These are phyloP conservation scores for Morpho achilles DNA, from an alignment of 2,888 invertebrate genomes.

Conservation along the genomic window DNA sequence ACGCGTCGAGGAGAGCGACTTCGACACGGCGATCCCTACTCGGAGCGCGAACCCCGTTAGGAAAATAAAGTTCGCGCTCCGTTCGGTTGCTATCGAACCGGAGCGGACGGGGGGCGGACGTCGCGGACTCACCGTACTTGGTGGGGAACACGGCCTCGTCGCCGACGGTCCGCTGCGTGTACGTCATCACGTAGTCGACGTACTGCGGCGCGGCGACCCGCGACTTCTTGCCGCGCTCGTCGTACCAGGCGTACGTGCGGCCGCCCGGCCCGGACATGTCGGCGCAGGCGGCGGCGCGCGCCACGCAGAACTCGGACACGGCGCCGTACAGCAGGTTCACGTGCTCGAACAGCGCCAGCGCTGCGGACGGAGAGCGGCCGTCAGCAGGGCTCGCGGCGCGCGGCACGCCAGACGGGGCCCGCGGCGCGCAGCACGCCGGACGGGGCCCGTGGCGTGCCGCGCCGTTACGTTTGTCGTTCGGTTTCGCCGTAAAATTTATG, in stretches of 20 bases:
- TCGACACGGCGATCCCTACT: too few relatives aligned
- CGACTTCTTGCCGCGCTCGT: conserved; percentile 98
- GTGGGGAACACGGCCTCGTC: conserved; percentile 99
- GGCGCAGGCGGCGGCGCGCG: conserved; percentile 93
- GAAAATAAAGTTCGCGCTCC: too few relatives aligned
- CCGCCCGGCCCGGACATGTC: conserved; percentile 98
- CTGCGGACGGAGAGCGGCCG: conserved; percentile 56
- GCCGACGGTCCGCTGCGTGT: conserved; percentile 97
- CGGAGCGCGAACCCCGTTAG: too few relatives aligned
- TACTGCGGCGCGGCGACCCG: conserved; percentile 98
- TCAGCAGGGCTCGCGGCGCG: too few relatives aligned
- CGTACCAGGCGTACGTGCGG: conserved; percentile 98
- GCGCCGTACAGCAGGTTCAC: conserved; percentile 99
- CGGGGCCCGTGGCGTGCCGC: too few relatives aligned
- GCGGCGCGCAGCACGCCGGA: too few relatives aligned
- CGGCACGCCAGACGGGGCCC: too few relatives aligned
- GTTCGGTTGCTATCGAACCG: too few relatives aligned
- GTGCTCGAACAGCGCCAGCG: conserved; percentile 98
- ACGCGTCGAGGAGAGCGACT: too few relatives aligned
- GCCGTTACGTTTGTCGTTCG: too few relatives aligned
- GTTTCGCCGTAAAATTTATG: too few relatives aligned
- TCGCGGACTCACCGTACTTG: conserved; percentile 89
- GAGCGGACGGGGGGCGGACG: background rate
- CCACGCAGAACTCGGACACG: conserved; percentile 99
- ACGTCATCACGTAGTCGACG: conserved; percentile 99